A percentile compares a stretch with the other conserved stretches of the same genome.
Evolutionary conservation across 2,888 invertebrate species (phyloP).

Genomic region (Nipponacmea schrenckii): DNA sequence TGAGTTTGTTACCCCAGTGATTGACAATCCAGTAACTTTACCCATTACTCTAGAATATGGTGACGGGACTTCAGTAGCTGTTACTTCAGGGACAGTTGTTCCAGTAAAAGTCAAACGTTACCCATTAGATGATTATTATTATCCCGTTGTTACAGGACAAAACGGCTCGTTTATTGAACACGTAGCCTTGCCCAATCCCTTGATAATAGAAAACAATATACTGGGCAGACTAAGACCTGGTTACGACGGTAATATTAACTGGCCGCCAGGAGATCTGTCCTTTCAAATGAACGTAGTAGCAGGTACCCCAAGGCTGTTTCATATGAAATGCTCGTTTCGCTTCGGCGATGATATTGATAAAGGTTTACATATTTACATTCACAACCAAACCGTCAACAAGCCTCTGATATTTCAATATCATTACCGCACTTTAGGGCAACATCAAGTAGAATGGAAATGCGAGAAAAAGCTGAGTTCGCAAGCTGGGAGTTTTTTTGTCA

Average conservation of each 20-base stretch:
- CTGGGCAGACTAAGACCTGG: background rate
- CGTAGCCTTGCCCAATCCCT: background rate
- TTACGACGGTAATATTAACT: background rate
- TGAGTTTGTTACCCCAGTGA: background rate
- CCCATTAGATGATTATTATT: background rate
- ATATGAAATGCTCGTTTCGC: slow-evolving; percentile 5
- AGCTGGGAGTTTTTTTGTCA: background rate
- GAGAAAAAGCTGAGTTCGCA: slow-evolving; percentile 7
- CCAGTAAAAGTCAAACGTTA: background rate
- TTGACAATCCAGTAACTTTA: background rate
- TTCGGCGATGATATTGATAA: slow-evolving; percentile 18
- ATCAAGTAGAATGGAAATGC: slow-evolving; percentile 11
- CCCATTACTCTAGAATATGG: background rate
- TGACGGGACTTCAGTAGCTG: background rate
- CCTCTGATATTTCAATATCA: slow-evolving; percentile 1
- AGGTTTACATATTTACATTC: background rate
- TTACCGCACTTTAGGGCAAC: slow-evolving; percentile 14
- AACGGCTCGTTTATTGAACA: background rate
- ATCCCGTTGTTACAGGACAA: background rate
- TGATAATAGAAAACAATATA: background rate
- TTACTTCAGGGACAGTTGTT: background rate
- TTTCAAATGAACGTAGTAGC: background rate
- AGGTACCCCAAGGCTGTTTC: background rate
- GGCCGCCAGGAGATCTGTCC: background rate
- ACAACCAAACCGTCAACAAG: background rate